Conservation (phyloP, 2,797 vertebrate species). For the Fratercula arctica region DNA sequence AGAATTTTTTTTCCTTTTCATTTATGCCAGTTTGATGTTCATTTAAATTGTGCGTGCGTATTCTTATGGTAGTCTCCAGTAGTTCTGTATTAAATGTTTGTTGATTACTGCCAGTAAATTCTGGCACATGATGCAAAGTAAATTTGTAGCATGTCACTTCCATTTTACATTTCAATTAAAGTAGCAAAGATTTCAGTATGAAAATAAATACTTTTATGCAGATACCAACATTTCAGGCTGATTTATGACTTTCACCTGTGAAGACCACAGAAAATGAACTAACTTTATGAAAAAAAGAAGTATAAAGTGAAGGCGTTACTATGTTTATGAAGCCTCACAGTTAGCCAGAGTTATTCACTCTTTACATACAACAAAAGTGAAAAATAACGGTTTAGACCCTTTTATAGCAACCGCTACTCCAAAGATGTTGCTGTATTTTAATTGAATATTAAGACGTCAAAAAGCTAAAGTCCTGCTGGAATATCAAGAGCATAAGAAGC, state of each 20-base stretch:
- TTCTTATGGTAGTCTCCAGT: constrained; percentile 50
- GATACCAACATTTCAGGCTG: constrained; percentile 35
- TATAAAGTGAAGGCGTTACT: neutral
- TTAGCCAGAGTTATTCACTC: neutral
- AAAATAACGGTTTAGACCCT: constrained; percentile 9
- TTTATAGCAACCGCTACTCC: neutral
- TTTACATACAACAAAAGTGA: neutral
- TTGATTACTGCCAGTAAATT: constrained; percentile 69
- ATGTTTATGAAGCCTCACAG: neutral
- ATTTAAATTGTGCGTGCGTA: constrained; percentile 40
- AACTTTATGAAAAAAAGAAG: neutral
- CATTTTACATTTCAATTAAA: constrained; percentile 56
- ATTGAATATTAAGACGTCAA: constrained; percentile 26
- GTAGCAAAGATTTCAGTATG: constrained; percentile 30
- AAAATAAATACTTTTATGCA: constrained; percentile 43
- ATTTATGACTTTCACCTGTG: constrained; percentile 27
- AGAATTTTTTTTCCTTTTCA: constrained; percentile 55
- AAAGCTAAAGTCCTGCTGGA: constrained; percentile 24
- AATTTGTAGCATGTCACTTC: constrained; percentile 59
- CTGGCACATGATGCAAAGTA: constrained; percentile 52
- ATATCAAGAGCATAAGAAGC: neutral
- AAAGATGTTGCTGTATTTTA: neutral
- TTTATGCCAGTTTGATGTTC: constrained; percentile 59
- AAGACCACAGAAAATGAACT: constrained; percentile 8
- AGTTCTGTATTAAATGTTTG: constrained; percentile 53